Percentiles rank a stretch among this genome's conserved stretches.
These are phyloP conservation scores for Eubucco bourcierii DNA, from an alignment of 2,113 vertebrate genomes.

Conservation along the genomic window DNA sequence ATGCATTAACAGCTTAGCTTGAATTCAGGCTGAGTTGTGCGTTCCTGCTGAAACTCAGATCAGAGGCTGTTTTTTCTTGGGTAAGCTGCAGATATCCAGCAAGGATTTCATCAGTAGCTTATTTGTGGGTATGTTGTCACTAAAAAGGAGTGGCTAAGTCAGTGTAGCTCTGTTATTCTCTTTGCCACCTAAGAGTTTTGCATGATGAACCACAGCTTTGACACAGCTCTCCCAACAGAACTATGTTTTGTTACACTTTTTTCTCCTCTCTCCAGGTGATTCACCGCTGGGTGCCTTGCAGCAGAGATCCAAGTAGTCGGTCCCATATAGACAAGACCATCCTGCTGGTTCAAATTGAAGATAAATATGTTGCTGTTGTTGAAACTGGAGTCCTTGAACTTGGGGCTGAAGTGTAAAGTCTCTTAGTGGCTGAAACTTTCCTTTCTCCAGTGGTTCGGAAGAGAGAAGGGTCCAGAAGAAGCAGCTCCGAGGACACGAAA, in stretches of 20 bases:
- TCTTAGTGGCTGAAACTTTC: slow-evolving; percentile 47
- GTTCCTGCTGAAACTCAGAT: neutral
- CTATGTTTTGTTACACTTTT: neutral
- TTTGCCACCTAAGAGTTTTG: neutral
- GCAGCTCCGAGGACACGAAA: slow-evolving; percentile 32
- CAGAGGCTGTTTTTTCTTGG: neutral
- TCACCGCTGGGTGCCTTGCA: slow-evolving; percentile 99
- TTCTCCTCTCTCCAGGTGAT: slow-evolving; percentile 83
- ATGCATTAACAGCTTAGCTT: neutral
- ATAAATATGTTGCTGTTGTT: slow-evolving; percentile 95
- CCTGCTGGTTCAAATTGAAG: slow-evolving; percentile 98
- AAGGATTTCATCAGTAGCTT: neutral
- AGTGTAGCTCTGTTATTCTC: neutral
- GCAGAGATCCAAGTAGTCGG: slow-evolving; percentile 92
- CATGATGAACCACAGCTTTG: neutral
- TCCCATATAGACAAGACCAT: slow-evolving; percentile 99
- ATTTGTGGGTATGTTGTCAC: neutral
- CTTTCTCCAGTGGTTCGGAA: slow-evolving; percentile 51
- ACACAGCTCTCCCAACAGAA: neutral
- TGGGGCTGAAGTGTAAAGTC: slow-evolving; percentile 94
- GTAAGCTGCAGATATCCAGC: neutral
- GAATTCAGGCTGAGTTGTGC: neutral
- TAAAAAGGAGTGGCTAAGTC: neutral
- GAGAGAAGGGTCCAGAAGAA: slow-evolving; percentile 57
- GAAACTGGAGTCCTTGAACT: slow-evolving; percentile 97